A percentile compares a stretch with the other conserved stretches of the same genome.
Conservation (phyloP, 2,888 invertebrate genomes). For the Formica aserva region DNA sequence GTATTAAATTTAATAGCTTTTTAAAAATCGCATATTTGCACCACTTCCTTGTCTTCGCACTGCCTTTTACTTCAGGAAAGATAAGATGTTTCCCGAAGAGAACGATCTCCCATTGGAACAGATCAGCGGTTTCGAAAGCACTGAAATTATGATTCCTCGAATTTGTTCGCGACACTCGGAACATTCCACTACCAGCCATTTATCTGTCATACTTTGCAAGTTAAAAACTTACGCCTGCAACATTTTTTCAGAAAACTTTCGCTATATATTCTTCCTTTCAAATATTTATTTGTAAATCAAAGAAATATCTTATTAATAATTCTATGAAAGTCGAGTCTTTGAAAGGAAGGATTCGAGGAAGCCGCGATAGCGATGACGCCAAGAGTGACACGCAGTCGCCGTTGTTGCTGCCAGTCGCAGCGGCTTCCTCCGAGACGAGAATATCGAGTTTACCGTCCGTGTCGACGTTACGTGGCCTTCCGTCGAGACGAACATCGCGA, state of each 20-base stretch:
- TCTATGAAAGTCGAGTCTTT: constrained; percentile 7
- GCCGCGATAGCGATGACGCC: constrained; percentile 38
- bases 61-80: background rate
- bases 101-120: background rate
- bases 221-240: background rate
- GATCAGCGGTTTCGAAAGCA: constrained; percentile 27
- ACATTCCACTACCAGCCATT: background rate
- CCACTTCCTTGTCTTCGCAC: background rate
- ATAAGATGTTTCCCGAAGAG: background rate
- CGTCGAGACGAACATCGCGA: constrained; percentile 61
- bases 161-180: constrained; percentile 24
- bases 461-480: constrained; percentile 64
- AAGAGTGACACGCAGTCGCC: constrained; percentile 54
- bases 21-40: background rate
- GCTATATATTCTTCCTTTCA: background rate
- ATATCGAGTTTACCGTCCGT: constrained; percentile 64
- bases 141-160: constrained; percentile 21
- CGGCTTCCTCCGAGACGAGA: constrained; percentile 52
- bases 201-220: background rate
- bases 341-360: constrained; percentile 50
- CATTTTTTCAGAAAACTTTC: background rate
- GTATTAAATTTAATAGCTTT: constrained; percentile 22
- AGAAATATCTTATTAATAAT: constrained; percentile 36
- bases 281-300: constrained; percentile 2
- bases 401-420: constrained; percentile 50